A percentile compares a stretch with the other conserved stretches of the same genome.
Evolutionary conservation across 2,888 invertebrate species (phyloP).

Genomic region (Eremobia ochroleuca): DNA sequence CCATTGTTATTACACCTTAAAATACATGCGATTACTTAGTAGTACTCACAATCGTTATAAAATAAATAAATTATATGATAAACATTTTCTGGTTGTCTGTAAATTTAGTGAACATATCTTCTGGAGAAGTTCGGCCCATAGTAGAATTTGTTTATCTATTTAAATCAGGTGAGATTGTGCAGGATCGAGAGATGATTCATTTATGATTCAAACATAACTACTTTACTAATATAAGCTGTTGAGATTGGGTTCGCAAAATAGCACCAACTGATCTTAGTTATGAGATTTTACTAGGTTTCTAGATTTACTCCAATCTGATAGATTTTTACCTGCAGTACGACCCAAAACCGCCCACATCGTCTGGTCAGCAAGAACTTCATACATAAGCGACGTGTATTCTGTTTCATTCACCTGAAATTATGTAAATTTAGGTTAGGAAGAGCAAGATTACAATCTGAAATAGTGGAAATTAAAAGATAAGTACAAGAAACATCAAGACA

Average conservation of each 20-base stretch:
- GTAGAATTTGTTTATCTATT: too few species aligned
- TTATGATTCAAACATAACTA: too few species aligned
- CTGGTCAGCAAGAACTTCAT: slow-evolving; percentile 97
- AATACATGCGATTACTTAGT: neutral
- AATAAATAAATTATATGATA: too few species aligned
- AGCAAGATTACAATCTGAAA: neutral
- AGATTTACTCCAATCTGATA: neutral
- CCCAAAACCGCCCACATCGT: slow-evolving; percentile 98
- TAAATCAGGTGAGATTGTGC: too few species aligned
- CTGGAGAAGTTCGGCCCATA: too few species aligned
- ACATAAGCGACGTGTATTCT: slow-evolving; percentile 94
- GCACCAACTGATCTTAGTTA: neutral
- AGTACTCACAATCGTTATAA: too few species aligned
- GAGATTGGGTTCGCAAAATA: neutral
- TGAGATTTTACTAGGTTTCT: too few species aligned
- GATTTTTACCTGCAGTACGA: slow-evolving; percentile 94
- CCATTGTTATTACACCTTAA: slow-evolving; percentile 93
- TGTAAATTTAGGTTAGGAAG: neutral
- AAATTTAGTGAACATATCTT: too few species aligned
- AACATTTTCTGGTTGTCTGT: too few species aligned
- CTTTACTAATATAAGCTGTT: neutral
- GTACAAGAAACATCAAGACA: neutral
- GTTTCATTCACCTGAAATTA: slow-evolving; percentile 87
- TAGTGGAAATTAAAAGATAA: neutral
- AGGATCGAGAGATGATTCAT: too few species aligned